These are phyloP conservation scores for Biston stratarius DNA, from an alignment of 2,888 invertebrate species.

Conservation along the genomic window DNA sequence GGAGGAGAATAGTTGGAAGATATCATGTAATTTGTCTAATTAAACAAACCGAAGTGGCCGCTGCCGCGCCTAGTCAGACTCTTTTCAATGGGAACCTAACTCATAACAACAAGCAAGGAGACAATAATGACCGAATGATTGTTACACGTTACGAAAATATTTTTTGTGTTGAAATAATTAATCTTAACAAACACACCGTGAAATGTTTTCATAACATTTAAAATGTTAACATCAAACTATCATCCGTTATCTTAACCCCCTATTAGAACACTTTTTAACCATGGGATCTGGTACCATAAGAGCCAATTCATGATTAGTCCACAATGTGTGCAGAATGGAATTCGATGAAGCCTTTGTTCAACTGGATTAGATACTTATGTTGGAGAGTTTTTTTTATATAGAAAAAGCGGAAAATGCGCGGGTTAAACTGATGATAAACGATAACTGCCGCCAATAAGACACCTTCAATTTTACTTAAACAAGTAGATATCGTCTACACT, in stretches of 20 bases:
- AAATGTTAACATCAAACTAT: not conserved
- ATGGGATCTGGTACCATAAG: not conserved
- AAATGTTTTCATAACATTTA: constrained; percentile 4
- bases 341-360: too few species aligned
- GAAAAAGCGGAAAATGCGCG: too few species aligned
- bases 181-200: not conserved
- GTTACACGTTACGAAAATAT: not conserved
- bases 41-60: too few species aligned
- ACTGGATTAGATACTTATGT: too few species aligned
- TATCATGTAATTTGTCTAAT: too few species aligned
- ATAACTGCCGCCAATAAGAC: too few species aligned
- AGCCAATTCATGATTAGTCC: not conserved
- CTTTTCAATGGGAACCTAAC: not conserved
- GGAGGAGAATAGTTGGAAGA: too few species aligned
- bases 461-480: too few species aligned
- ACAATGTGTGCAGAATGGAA: too few species aligned
- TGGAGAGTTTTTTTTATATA: too few species aligned
- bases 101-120: not conserved
- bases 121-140: constrained; percentile 4
- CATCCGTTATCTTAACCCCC: not conserved
- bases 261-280: not conserved
- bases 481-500: too few species aligned
- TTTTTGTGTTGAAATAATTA: not conserved
- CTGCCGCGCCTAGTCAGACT: not conserved
- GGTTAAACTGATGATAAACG: too few species aligned